Percentiles rank a stretch among this genome's conserved stretches.
Evolutionary conservation across 30 jellyfish, hydroid and myxozoan species (phyloP).

Genomic region (Chrysaora quinquecirrha): DNA sequence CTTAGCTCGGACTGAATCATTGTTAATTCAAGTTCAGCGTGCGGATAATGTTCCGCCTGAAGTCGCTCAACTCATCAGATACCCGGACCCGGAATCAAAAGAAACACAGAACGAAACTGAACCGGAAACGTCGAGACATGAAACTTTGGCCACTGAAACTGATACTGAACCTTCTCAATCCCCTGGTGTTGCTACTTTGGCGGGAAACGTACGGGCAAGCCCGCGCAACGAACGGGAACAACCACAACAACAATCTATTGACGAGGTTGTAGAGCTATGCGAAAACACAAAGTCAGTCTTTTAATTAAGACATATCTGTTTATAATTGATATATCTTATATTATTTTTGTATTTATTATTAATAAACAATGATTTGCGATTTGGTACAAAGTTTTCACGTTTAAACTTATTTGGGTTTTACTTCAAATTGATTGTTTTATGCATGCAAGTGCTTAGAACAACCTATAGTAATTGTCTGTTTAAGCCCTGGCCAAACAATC

Average conservation of each 20-base stretch:
- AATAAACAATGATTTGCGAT: too few species aligned
- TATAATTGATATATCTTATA: too few species aligned
- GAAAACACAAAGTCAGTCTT: constrained; percentile 37
- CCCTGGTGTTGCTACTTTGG: not conserved
- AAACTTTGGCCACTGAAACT: too few species aligned
- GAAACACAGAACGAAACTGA: not conserved
- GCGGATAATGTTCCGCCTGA: constrained; percentile 66
- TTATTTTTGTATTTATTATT: too few species aligned
- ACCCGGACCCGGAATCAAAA: constrained; percentile 37
- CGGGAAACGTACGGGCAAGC: not conserved
- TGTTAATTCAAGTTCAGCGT: constrained; percentile 47
- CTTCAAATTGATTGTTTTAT: too few species aligned
- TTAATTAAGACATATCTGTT: not conserved
- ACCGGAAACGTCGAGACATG: not conserved
- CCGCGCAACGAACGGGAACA: not conserved
- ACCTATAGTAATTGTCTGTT: too few species aligned
- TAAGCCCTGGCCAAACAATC: too few species aligned
- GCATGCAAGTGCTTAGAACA: too few species aligned
- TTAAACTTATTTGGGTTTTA: too few species aligned
- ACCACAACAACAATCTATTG: constrained; percentile 2
- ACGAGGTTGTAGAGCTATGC: constrained; percentile 40
- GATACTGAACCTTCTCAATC: not conserved
- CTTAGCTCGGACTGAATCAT: constrained; percentile 80
- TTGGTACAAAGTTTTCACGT: too few species aligned
- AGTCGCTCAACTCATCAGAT: constrained; percentile 20